Conservation (phyloP, 2,113 vertebrate species). For the Himantopus leucocephalus region DNA sequence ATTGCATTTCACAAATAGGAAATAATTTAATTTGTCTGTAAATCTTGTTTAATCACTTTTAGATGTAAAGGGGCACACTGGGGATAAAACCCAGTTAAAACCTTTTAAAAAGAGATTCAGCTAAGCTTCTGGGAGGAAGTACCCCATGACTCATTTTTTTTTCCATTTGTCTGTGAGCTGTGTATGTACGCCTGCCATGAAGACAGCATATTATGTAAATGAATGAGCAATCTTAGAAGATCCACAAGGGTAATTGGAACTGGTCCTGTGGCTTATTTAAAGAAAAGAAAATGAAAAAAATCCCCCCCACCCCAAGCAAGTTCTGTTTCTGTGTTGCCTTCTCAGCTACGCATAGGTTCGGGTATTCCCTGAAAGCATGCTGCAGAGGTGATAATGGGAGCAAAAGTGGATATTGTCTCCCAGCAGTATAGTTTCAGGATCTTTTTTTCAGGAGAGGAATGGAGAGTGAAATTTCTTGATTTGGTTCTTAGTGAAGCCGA, state of each 20-base stretch:
- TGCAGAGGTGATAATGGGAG: neutral
- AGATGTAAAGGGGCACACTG: neutral
- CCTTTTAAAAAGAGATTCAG: neutral
- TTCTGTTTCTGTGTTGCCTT: neutral
- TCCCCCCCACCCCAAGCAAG: rapidly evolving
- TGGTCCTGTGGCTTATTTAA: neutral
- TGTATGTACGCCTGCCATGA: neutral
- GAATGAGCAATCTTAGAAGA: neutral
- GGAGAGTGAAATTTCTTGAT: slow-evolving; percentile 17
- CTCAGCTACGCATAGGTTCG: neutral
- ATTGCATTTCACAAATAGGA: neutral
- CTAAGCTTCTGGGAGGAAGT: neutral
- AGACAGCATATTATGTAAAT: neutral
- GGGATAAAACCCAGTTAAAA: neutral
- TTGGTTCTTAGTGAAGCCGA: neutral
- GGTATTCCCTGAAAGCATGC: neutral
- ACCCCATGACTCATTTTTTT: neutral
- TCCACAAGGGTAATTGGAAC: neutral
- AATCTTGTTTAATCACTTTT: slow-evolving; percentile 12
- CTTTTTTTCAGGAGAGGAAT: neutral
- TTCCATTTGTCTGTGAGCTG: neutral
- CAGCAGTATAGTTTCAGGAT: neutral
- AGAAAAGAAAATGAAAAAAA: neutral
- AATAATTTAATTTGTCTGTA: slow-evolving; percentile 6
- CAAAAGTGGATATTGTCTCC: neutral